These are phyloP conservation scores for Zeugodacus cucurbitae DNA, from an alignment of 1,140 invertebrate species.

Conservation along the genomic window DNA sequence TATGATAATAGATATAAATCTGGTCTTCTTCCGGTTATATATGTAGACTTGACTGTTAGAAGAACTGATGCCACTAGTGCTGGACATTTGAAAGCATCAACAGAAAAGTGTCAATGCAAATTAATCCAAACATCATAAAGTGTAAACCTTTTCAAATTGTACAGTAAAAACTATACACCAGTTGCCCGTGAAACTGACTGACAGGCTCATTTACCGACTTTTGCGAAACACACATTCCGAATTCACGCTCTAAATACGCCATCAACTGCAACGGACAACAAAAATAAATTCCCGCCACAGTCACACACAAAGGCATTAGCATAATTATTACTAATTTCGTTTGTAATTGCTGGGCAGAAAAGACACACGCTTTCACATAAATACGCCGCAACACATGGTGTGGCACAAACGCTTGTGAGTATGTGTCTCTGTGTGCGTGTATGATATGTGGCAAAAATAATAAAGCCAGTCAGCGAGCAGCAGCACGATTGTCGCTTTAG, in stretches of 20 bases:
- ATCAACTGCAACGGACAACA: background rate
- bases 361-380: background rate
- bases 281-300: background rate
- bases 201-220: background rate
- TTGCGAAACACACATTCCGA: background rate
- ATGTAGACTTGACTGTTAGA: no score
- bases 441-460: background rate
- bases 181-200: background rate
- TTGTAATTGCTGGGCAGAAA: slow-evolving; percentile 10
- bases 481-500: background rate
- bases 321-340: slow-evolving; percentile 39
- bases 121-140: background rate
- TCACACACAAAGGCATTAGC: slow-evolving; percentile 19
- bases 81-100: no score
- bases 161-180: background rate
- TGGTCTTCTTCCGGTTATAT: no score
- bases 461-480: background rate
- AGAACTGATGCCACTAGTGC: no score
- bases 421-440: background rate
- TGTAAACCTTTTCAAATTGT: background rate
- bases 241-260: slow-evolving; percentile 32
- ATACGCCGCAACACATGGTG: background rate
- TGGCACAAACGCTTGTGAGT: background rate
- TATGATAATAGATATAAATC: no score
- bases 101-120: background rate